Evolutionary conservation across 2,113 vertebrate species (phyloP), one percentile per base, ranked within the genome.

Genomic region (Cebidichthys violaceus): DNA sequence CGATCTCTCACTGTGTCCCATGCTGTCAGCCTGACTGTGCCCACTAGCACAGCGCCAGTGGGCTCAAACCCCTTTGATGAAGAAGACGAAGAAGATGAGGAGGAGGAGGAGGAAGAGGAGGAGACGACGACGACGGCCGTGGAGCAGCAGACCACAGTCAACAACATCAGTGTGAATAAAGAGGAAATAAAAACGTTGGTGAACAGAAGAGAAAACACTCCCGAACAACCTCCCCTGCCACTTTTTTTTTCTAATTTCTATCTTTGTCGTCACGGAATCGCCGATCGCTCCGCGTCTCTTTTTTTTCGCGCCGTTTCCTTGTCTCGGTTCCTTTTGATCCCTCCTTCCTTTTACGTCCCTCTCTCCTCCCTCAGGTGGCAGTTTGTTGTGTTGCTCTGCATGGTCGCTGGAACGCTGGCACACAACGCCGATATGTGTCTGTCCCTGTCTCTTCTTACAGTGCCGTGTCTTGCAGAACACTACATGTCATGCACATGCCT

Each of bases 161-260:
- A 96, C 95, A 95, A 96, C 84, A 96, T 93, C 95, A 97, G 95
- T 96, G 96, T 96, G 87, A 97, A 96, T 95, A 98, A 97, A 96
- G 96, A 98, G 90, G 97, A 97, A 95, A 95, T 94, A 94, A 98
- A 99, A 98, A 99, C 94, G 98, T 99, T 97, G 97, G 98, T 99
- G 97, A 98, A 96, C 86, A 93, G 86, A 88, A 85, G 78, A 70
- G 76, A 60, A 76, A 81, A 65, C 89, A 75, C 88, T 80, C 81
- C 52, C 79, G 66, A 47, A 60, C 59, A 13, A 55, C 29, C 67
- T 50, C 81, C 70, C 54, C 24, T 29, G 13, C 8, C 82, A 50
- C 68, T 41, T 55, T 66, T 45, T 45, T 6, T 59, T 67, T 71
- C 39, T 60, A 24, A 65, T 70, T 82, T 82, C 75, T 60, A 3